Base-by-base conservation (phyloP, 2,113 vertebrate genomes). In the Eretmochelys imbricata region DNA sequence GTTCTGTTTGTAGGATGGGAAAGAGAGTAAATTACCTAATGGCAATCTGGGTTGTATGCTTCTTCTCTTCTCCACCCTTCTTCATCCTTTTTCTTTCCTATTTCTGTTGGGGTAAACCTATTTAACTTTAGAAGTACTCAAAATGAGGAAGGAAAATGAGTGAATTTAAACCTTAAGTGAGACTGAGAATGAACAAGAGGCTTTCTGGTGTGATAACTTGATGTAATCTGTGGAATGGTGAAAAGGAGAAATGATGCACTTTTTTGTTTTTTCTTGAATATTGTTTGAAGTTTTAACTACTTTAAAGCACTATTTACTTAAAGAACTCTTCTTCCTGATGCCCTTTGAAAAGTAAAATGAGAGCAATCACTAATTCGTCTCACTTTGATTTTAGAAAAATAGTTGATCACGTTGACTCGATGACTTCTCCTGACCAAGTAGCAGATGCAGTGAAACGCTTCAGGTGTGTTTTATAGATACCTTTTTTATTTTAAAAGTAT, bases 371-470 rank as follows among this genome's bases (percentile, higher is more conserved):
- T 82, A 5, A 83, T 17, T 76, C 94, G 8, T 81, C 84, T 42
- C 48, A 94, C 93, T 97, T 97, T 95, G 38, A 93, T 98, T 98
- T 87, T 96, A 99, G 99, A 97, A 99, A 99, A 99, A 99, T 99
- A 83, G 99, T 99, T 92, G 99, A 99, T 97, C 99, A 99, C 82
- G 99, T 99, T 95, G 99, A 99, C 95, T 99, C 98, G 98, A 98
- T 99, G 99, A 99, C 99, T 0, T 99, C 99, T 80, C 99, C 99
- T 2, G 99, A 99, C 78, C 99, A 99, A 98, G 99, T 99, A 87
- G 99, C 99, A 31, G 99, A 99, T 97, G 99, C 99, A 1, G 99
- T 99, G 90, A 99, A 99, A 96, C 99, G 99, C 95, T 99, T 99
- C 98, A 99, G 99, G 99, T 99, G 98, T 95, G 72, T 92, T 76